Evolutionary conservation across 2,113 vertebrate species (phyloP).

Genomic region (Cygnus atratus): DNA sequence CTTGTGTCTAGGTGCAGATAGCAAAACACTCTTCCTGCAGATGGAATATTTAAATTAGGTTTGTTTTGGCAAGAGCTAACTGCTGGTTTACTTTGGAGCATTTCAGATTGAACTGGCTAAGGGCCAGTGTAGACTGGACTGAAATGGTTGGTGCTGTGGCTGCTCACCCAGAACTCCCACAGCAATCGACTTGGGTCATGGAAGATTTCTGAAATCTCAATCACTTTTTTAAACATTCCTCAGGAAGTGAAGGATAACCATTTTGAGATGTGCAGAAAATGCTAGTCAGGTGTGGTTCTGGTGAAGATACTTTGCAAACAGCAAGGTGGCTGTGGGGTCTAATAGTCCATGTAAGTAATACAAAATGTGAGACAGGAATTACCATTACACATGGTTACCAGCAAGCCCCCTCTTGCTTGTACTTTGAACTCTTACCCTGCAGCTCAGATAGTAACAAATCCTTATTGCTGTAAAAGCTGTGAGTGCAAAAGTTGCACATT

Average conservation of each 20-base stretch:
- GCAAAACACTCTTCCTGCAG: background rate
- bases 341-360: background rate
- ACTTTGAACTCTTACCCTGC: background rate
- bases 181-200: background rate
- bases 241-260: background rate
- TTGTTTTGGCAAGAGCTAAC: background rate
- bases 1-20: background rate
- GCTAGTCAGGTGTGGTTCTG: background rate
- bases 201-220: background rate
- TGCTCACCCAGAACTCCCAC: background rate
- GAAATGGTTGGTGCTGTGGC: slow-evolving; percentile 11
- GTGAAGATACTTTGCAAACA: background rate
- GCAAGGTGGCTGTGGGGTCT: background rate
- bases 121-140: background rate
- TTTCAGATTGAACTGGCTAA: slow-evolving; percentile 13
- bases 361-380: background rate
- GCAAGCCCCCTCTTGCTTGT: background rate
- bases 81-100: slow-evolving; percentile 8
- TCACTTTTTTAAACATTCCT: background rate
- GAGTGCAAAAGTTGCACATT: background rate
- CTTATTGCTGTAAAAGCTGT: background rate
- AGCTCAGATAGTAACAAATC: background rate
- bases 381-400: background rate
- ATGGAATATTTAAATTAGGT: background rate
- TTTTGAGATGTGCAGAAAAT: background rate